A percentile compares a stretch with the other conserved stretches of the same genome.
Conservation (phyloP, 2,797 vertebrate species). For the Florisuga fusca region DNA sequence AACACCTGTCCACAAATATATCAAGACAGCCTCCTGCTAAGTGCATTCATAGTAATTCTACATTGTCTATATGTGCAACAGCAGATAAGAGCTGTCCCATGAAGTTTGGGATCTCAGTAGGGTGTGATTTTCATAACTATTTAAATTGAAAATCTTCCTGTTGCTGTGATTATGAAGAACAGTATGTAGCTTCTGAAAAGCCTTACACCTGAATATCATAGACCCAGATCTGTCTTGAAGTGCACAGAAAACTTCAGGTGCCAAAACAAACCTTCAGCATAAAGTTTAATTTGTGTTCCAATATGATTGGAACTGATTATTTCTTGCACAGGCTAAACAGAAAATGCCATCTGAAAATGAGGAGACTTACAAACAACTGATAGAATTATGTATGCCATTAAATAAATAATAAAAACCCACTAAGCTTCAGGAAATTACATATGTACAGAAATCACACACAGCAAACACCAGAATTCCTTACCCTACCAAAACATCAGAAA, state of each 20-base stretch:
- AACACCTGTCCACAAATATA: not conserved
- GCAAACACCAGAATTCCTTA: not conserved
- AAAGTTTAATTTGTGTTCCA: not conserved
- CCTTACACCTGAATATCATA: not conserved
- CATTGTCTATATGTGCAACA: not conserved
- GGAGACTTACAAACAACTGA: not conserved
- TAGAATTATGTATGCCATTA: not conserved
- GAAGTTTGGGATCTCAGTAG: not conserved
- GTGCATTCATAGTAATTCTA: not conserved
- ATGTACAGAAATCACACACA: slow-evolving; percentile 11
- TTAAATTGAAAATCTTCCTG: not conserved
- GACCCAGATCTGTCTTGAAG: not conserved
- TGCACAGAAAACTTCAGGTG: not conserved
- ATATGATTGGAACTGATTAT: not conserved
- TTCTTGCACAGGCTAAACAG: not conserved
- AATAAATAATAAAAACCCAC: not conserved
- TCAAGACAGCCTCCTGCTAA: not conserved
- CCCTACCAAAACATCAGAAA: slow-evolving; percentile 8
- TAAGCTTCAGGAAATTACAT: slow-evolving; percentile 27
- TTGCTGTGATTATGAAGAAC: not conserved
- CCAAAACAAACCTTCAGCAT: not conserved
- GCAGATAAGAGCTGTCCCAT: not conserved
- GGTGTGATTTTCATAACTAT: not conserved
- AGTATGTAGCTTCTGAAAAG: not conserved
- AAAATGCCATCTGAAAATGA: not conserved